Evolutionary conservation across 2,888 invertebrate species (phyloP), one percentile per base, ranked within the genome.

Genomic region (Eutolmus rufibarbis): DNA sequence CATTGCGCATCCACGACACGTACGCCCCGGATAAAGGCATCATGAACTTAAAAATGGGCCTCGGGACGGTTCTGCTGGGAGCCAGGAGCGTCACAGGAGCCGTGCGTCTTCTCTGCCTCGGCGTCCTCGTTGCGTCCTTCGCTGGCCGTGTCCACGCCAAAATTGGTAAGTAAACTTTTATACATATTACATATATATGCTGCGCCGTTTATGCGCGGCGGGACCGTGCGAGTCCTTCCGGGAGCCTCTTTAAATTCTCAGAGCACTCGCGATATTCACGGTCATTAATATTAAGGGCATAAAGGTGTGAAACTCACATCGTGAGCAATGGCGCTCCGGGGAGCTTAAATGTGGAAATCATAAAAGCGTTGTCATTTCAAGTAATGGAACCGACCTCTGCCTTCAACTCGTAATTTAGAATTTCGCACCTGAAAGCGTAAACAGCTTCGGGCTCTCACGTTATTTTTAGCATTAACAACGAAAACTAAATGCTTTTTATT

Each of bases 121-220:
- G 88, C 16, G 43, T 57, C 66, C 43, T 86, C 28, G 51, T 88
- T 34, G 77, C 87, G 34, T 74, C 78, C 86, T 66, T 84, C 34
- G 43, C 74, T 74, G 84, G 88, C 66, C 77, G 81, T 84, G 77
- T 66, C 23, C 88, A 88, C 51, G 88, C 88, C 14, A 88, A 87
- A 88, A 88, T 88, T 84, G 88, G 88, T 88, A 28, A 87, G 88
- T 88, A 76, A 19, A 46, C 51, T 82, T 82, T 79, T 78, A 51
- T n/a, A n/a, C n/a, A n/a, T 46, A 81, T 12, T 43, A 43, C 12
- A 34, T 12, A 40, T 46, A 23, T 78, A 46, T 43, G 43, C 23
- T 37, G 31, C 23, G 28, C 56, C 46, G 31, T 57, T 82, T 82
- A 66, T 66, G 66, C 66, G 28, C 66, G 12, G 2, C 4, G 66